Conservation (phyloP, 2,888 invertebrate genomes). For the Venusia cambrica region DNA sequence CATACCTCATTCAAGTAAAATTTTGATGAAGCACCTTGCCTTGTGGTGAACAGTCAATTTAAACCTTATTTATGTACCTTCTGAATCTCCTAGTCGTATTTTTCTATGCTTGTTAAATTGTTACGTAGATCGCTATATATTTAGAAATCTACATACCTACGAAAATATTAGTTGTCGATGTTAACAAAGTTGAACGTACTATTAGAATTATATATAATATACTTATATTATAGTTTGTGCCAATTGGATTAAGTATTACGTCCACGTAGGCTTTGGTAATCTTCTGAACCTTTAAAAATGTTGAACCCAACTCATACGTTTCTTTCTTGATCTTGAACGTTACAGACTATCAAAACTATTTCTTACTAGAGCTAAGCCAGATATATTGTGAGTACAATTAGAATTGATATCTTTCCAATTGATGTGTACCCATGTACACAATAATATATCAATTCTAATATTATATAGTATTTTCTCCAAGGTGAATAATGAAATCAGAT, state of each 20-base stretch:
- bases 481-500: too few species aligned
- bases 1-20: conserved; percentile 30
- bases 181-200: conserved; percentile 22
- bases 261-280: too few species aligned
- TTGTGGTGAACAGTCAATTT: conserved; percentile 35
- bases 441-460: too few species aligned
- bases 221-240: conserved; percentile 25
- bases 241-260: conserved; percentile 20
- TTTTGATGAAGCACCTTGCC: conserved; percentile 38
- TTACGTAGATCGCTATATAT: conserved; percentile 33
- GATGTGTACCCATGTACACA: conserved; percentile 24
- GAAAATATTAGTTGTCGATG: conserved; percentile 22
- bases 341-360: too few species aligned
- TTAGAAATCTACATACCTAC: conserved; percentile 27
- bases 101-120: conserved; percentile 54
- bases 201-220: conserved; percentile 12
- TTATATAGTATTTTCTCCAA: too few species aligned
- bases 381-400: too few species aligned
- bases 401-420: conserved; percentile 10
- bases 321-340: too few species aligned
- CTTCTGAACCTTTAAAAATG: too few species aligned
- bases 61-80: conserved; percentile 26
- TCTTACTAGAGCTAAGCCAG: too few species aligned
- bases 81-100: conserved; percentile 41
- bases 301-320: too few species aligned